These are phyloP conservation scores for Marmota monax DNA, from an alignment of 2,113 vertebrate genomes.

Conservation along the genomic window DNA sequence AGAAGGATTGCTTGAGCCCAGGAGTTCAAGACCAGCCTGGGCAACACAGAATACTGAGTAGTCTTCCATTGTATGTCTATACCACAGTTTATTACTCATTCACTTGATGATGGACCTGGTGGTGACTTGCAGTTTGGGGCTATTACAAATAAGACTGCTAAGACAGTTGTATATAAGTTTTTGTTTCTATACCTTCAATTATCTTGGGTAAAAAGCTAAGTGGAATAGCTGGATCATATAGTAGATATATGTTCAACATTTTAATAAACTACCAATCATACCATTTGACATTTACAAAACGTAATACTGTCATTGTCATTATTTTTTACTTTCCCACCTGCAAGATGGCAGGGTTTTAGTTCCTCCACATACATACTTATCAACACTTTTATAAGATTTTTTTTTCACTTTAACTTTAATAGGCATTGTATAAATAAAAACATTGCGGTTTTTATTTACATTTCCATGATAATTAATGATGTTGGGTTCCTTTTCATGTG, in stretches of 20 bases:
- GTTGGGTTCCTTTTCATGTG: slow-evolving; percentile 5
- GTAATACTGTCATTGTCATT: neutral
- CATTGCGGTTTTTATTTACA: neutral
- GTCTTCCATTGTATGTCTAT: neutral
- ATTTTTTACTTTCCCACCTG: neutral
- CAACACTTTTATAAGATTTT: neutral
- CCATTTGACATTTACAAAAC: too few species aligned
- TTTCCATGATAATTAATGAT: neutral
- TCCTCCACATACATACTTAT: neutral
- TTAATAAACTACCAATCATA: neutral
- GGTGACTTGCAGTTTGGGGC: neutral
- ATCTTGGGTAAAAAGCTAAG: neutral
- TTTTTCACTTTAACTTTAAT: slow-evolving; percentile 13
- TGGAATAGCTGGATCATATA: neutral
- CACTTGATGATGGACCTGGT: neutral
- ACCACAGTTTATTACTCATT: neutral
- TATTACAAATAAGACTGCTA: slow-evolving; percentile 28
- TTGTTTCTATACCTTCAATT: neutral
- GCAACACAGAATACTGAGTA: neutral
- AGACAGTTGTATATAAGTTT: neutral
- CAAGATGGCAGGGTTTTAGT: neutral
- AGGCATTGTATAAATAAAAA: neutral
- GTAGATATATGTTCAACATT: neutral
- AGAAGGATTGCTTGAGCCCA: neutral
- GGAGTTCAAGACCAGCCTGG: neutral